These are phyloP conservation scores for Tiliacea aurago DNA, from an alignment of 2,888 invertebrate genomes.

Conservation along the genomic window DNA sequence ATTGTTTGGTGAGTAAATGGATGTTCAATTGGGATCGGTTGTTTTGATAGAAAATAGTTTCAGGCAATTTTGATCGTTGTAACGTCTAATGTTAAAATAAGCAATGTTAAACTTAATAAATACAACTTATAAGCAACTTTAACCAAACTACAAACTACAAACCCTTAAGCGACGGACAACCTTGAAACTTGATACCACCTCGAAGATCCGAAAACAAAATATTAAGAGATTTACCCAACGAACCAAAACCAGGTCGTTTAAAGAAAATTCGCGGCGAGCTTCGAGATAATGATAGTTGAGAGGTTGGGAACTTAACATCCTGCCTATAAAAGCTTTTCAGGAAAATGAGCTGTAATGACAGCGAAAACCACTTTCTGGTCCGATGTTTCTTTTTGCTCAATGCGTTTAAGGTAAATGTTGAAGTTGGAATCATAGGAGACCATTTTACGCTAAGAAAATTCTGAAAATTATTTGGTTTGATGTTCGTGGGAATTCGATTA, in stretches of 20 bases:
- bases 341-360: constrained; percentile 83
- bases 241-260: constrained; percentile 57
- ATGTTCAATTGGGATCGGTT: not conserved
- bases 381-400: constrained; percentile 79
- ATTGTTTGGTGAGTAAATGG: constrained; percentile 2
- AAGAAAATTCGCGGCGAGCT: constrained; percentile 74
- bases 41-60: not conserved
- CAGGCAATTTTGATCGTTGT: not conserved
- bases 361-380: constrained; percentile 81
- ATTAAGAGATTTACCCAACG: constrained; percentile 37
- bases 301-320: constrained; percentile 73
- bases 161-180: not conserved
- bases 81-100: not conserved
- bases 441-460: constrained; percentile 23
- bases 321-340: constrained; percentile 80
- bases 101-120: not conserved
- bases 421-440: constrained; percentile 35
- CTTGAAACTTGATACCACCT: constrained; percentile 14
- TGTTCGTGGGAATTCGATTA: constrained; percentile 1
- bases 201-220: constrained; percentile 33
- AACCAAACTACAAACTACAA: not conserved
- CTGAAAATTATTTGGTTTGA: not conserved
- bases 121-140: not conserved
- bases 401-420: constrained; percentile 72
- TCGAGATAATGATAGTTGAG: constrained; percentile 80